Evolutionary conservation across 2,888 invertebrate species (phyloP).

Genomic region (Drosophila borealis): DNA sequence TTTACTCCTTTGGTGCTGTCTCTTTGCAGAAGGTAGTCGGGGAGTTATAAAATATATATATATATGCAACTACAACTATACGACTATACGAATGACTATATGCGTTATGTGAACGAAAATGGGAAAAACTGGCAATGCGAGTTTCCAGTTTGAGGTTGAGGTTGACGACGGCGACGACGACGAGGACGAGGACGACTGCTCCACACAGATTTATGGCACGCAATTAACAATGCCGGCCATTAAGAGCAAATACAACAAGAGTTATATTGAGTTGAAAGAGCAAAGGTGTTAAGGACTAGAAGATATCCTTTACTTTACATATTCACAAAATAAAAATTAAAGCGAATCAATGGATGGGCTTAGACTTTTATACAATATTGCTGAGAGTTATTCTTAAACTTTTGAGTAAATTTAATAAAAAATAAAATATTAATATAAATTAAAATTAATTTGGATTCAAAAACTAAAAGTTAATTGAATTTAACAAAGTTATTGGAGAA

Average conservation of each 20-base stretch:
- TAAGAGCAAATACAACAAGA: slow-evolving; percentile 53
- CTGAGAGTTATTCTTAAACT: too few relatives aligned
- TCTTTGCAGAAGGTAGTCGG: slow-evolving; percentile 30
- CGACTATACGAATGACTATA: slow-evolving; percentile 31
- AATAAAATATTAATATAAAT: too few relatives aligned
- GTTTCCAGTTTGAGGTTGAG: slow-evolving; percentile 37
- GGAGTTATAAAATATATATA: slow-evolving; percentile 68
- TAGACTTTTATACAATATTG: not conserved
- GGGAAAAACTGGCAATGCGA: slow-evolving; percentile 31
- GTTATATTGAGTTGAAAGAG: slow-evolving; percentile 10
- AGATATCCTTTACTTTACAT: slow-evolving; percentile 11
- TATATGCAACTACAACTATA: slow-evolving; percentile 1
- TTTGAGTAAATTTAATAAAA: too few relatives aligned
- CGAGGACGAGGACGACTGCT: slow-evolving; percentile 39
- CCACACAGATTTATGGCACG: slow-evolving; percentile 71
- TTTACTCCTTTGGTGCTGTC: slow-evolving; percentile 11
- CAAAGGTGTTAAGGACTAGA: not conserved
- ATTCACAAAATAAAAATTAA: too few relatives aligned
- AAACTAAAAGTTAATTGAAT: too few relatives aligned
- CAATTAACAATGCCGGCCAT: slow-evolving; percentile 74
- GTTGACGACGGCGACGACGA: slow-evolving; percentile 31
- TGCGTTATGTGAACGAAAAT: slow-evolving; percentile 36
- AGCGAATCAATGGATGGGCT: too few relatives aligned
- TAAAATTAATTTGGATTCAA: too few relatives aligned
- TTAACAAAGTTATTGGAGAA: too few relatives aligned